Percentiles rank a stretch among this genome's conserved stretches.
Conservation (phyloP, 2,797 vertebrate genomes). For the Chromobotia macracanthus region DNA sequence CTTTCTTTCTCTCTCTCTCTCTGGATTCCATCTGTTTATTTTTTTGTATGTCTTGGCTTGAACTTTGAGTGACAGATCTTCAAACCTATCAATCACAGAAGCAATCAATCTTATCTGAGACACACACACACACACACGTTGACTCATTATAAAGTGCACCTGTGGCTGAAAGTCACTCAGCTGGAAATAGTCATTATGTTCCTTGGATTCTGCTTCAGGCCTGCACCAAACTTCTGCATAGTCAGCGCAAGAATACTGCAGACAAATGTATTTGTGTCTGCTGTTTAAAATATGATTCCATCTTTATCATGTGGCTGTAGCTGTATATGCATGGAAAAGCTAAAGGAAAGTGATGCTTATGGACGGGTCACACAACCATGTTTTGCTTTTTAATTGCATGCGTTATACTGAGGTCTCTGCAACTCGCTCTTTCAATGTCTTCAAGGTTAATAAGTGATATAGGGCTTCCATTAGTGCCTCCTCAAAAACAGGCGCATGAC, state of each 20-base stretch:
- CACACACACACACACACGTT: conserved; percentile 12
- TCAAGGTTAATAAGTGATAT: too few species aligned
- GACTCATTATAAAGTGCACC: conserved; percentile 44
- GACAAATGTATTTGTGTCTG: conserved; percentile 19
- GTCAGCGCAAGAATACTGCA: conserved; percentile 41
- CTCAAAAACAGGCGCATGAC: too few species aligned
- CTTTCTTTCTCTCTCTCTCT: background rate
- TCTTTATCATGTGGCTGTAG: conserved; percentile 19
- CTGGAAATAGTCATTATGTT: conserved; percentile 45
- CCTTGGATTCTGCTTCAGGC: conserved; percentile 29
- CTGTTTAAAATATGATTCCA: conserved; percentile 30
- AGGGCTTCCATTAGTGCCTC: too few species aligned
- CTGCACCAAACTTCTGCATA: conserved; percentile 28
- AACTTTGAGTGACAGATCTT: conserved; percentile 21
- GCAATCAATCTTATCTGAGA: conserved; percentile 16
- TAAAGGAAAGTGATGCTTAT: conserved; percentile 4
- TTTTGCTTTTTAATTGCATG: background rate
- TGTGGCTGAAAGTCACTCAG: conserved; percentile 41
- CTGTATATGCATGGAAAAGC: conserved; percentile 14
- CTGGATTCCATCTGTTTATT: background rate
- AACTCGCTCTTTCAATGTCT: too few species aligned
- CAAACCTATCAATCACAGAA: conserved; percentile 26
- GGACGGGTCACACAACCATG: too few species aligned
- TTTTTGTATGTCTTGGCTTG: background rate
- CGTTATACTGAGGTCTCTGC: too few species aligned